These are phyloP conservation scores for Naja naja DNA, from an alignment of 2,113 vertebrate species.

Conservation along the genomic window DNA sequence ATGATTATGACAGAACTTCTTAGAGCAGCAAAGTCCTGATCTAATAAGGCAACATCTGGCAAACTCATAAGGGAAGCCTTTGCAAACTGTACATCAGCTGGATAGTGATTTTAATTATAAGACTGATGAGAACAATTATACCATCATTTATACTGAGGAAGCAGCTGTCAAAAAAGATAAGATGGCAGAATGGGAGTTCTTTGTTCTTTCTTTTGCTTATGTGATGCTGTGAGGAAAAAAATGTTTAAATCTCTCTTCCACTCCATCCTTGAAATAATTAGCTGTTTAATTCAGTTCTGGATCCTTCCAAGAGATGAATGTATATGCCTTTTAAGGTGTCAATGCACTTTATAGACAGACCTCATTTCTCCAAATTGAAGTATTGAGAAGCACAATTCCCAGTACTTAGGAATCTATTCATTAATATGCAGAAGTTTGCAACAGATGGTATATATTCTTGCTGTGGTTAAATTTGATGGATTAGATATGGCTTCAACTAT, in stretches of 20 bases:
- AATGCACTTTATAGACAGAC: not conserved
- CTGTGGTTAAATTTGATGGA: not conserved
- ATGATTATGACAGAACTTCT: slow-evolving; percentile 56
- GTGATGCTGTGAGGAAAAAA: slow-evolving; percentile 37
- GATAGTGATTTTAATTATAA: slow-evolving; percentile 62
- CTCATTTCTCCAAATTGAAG: not conserved
- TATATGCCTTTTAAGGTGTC: not conserved
- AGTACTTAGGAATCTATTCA: not conserved
- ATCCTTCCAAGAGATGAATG: not conserved
- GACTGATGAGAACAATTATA: slow-evolving; percentile 65
- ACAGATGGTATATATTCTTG: too few relatives aligned
- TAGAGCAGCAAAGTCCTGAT: slow-evolving; percentile 43
- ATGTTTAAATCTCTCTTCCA: slow-evolving; percentile 15
- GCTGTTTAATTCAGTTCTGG: slow-evolving; percentile 25
- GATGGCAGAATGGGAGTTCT: slow-evolving; percentile 56
- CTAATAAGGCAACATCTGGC: slow-evolving; percentile 64
- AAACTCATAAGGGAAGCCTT: slow-evolving; percentile 58
- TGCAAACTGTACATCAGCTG: slow-evolving; percentile 61
- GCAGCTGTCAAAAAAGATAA: slow-evolving; percentile 61
- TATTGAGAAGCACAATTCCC: not conserved
- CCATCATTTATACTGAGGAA: slow-evolving; percentile 59
- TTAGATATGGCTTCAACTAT: not conserved
- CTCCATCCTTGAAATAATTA: slow-evolving; percentile 1
- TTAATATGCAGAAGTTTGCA: not conserved
- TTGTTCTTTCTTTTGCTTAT: slow-evolving; percentile 50